Evolutionary conservation across 23 tunicate species (phyloP), one percentile per base, ranked within the genome.

Genomic region (Trididemnum clinides): DNA sequence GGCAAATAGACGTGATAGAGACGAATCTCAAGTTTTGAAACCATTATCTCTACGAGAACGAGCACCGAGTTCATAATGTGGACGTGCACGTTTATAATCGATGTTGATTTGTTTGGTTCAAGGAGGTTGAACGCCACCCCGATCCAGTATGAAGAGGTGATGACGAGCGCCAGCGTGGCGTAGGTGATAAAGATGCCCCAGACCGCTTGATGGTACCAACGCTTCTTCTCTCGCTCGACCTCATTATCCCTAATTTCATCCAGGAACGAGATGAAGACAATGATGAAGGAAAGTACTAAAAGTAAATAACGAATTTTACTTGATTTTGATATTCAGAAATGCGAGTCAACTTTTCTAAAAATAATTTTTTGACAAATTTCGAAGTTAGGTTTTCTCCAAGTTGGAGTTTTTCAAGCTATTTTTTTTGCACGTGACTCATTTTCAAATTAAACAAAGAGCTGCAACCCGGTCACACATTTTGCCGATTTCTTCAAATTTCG

Each of bases 1-100:
- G 92, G 73, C 10, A 28, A 57, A 34, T 82, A 72, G 57, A 82
- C 82, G 62, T 88, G 92, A n/a, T 82, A 72, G 2, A 88, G 29
- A 20, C 92, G 77, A 22, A 88, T 73, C 4, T 82, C 77, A 23
- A 82, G 63, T 23, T 82, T 66, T 6, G 20, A 66, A 6, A 73
- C 31, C 1, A 58, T 22, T 0, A 88, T 64, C 63, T 88, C 92
- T 34, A 73, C 37, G 51, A 72, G 1, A 1, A 81, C 62, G 20
- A 88, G 82, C 35, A 88, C 78, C 10, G 63, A 29, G 87, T 74
- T 74, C 2, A 88, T 82, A 38, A 57, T 83, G 69, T 88, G 92
- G 21, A 88, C 92, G 39, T 88, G 92, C 2, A 82, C 21, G 65
- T 82, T 88, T 25, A 88, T 58, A 21, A 62, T 62, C 2, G 74